Evolutionary conservation across 2,888 invertebrate species (phyloP).

Genomic region (Auanema sp.): DNA sequence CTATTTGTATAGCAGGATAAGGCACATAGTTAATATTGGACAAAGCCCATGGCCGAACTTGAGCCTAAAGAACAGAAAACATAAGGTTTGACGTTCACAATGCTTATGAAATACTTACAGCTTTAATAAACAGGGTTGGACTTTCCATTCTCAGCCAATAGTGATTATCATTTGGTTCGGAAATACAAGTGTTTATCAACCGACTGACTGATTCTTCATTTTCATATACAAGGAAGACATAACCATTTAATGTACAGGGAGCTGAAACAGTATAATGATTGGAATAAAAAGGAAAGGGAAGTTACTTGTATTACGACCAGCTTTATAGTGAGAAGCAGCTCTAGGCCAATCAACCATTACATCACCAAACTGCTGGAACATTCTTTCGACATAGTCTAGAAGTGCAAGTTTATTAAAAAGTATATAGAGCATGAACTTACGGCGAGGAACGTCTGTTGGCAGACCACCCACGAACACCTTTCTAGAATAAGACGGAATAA

Average conservation of each 20-base stretch:
- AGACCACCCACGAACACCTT: slow-evolving; percentile 98
- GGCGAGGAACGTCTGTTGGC: slow-evolving; percentile 96
- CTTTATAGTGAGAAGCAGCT: slow-evolving; percentile 77
- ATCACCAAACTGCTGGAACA: slow-evolving; percentile 94
- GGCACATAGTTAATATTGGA: slow-evolving; percentile 41
- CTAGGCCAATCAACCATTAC: slow-evolving; percentile 99
- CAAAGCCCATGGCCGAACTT: slow-evolving; percentile 49
- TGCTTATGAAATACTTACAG: neutral
- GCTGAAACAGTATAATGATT: neutral
- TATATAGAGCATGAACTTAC: slow-evolving; percentile 66
- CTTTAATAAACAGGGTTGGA: neutral
- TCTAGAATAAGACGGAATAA: slow-evolving; percentile 68
- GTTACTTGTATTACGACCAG: neutral
- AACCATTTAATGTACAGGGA: slow-evolving; percentile 62
- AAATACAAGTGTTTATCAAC: slow-evolving; percentile 92
- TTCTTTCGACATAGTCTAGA: slow-evolving; percentile 93
- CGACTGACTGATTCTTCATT: slow-evolving; percentile 95
- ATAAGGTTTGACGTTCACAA: neutral
- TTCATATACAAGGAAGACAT: slow-evolving; percentile 73
- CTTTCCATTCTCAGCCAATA: slow-evolving; percentile 12
- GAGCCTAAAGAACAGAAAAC: slow-evolving; percentile 65
- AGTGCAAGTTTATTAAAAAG: slow-evolving; percentile 39
- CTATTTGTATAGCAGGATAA: slow-evolving; percentile 90
- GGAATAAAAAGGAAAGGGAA: neutral
- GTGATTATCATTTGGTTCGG: slow-evolving; percentile 78